Base-by-base conservation (phyloP, 2,888 invertebrate genomes). In the Metellina segmentata region DNA sequence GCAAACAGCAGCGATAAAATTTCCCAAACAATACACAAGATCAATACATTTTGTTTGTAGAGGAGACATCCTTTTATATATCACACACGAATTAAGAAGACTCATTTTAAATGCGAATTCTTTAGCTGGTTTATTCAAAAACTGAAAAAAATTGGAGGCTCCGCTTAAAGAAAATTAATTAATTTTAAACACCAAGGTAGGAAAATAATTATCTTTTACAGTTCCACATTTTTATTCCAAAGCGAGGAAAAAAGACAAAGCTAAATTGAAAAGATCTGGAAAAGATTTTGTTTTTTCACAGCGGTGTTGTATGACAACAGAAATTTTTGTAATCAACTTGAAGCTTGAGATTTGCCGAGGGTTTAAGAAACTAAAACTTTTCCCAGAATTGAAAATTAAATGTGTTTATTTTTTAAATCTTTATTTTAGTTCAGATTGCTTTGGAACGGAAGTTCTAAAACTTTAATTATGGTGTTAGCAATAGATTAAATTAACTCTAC, bases 351-450 rank as follows among this genome's bases (percentile, higher is more conserved):
- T 20, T 79, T 53, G 13, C 49, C 7, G 20, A 79, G 53, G 79
- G 20, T 53, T 61, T 61, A 61, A 61, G 9, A 0, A 8, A 16
- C 8, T 53, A 53, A 79, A 79, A 79, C 20, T 61, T 79, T 79
- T 79, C 79, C 20, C 61, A 20, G 20, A 53, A 34, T 79, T 20
- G 20, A 79, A 79, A 78, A 78, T 78, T 78, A 78, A 78, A 78
- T 51, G 20, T 19, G 9, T 13, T 53, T 78, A 20, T 79, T 79
- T 79, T 49, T 49, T 20, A 19, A 79, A 53, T 16, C 52, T 52
- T 19, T 19, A 20, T 61, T 61, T 78, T 51, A 52, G 51, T 53
- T 19, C 20, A 20, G 11, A 16, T 61, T 61, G 11, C 16, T 16
- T 9, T 61, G 61, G 11, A 61, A 20, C 16, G 19, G 34, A 53